A percentile compares a stretch with the other conserved stretches of the same genome.
Conservation (phyloP, 2,888 invertebrate species). For the Leptarthrus brevirostris region DNA sequence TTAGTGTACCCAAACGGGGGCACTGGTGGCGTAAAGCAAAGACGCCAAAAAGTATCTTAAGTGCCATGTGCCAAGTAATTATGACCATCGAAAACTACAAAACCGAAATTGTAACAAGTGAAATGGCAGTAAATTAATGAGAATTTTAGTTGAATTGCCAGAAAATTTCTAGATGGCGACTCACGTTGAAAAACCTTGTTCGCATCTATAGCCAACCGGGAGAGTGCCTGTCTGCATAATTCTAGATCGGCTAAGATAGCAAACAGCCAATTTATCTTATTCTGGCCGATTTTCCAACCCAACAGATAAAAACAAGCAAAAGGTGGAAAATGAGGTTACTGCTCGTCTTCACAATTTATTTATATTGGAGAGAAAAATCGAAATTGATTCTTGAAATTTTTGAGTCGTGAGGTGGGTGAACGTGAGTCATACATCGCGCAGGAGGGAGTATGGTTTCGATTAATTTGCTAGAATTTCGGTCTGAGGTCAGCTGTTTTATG, state of each 20-base stretch:
- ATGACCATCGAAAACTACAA: neutral
- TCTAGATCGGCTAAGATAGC: neutral
- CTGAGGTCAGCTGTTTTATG: neutral
- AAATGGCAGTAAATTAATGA: neutral
- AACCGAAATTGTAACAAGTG: neutral
- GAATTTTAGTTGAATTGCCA: neutral
- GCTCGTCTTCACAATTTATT: constrained; percentile 28
- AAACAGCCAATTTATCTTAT: constrained; percentile 7
- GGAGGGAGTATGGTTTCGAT: no score
- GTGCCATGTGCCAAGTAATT: neutral
- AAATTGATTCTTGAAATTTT: constrained; percentile 27
- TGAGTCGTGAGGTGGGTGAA: neutral
- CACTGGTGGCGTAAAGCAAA: neutral
- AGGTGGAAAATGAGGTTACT: constrained; percentile 24
- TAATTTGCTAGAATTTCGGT: neutral
- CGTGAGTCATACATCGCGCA: neutral
- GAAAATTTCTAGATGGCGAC: neutral
- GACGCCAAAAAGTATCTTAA: neutral
- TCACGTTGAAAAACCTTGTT: neutral
- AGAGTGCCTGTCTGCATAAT: neutral
- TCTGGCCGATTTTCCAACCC: constrained; percentile 1
- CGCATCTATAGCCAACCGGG: neutral
- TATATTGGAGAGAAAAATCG: constrained; percentile 17
- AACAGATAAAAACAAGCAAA: constrained; percentile 1
- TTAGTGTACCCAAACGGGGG: neutral